Base-by-base conservation (phyloP, 2,888 invertebrate genomes). In the Leucozona laternaria region DNA sequence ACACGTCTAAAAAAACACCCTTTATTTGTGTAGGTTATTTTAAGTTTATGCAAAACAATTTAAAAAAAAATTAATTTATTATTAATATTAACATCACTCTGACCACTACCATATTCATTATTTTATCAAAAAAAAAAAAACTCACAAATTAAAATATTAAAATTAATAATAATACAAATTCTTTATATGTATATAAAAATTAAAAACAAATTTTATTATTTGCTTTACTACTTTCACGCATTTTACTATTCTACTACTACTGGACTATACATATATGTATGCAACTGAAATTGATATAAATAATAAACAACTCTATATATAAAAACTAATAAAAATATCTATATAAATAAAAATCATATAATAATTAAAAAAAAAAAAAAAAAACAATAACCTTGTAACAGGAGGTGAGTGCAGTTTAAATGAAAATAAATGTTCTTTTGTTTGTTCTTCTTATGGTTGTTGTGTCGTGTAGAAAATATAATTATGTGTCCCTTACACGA, bases 161-260 rank as follows among this genome's bases (percentile, higher is more conserved):
- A n/a, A n/a, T n/a, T n/a, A n/a, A n/a, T n/a, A n/a, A n/a, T n/a
- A n/a, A n/a, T n/a, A n/a, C n/a, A n/a, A n/a, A n/a, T n/a, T n/a
- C n/a, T n/a, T n/a, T n/a, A n/a, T n/a, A n/a, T n/a, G n/a, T n/a
- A n/a, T n/a, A n/a, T n/a, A n/a, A n/a, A n/a, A n/a, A 73, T 73
- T 17, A 37, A 50, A 68, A 43, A 22, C 34, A 58, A 48, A 73
- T 28, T 45, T 58, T 2, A 55, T 45, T 73, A 82, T 53, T 66
- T 86, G 86, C 86, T 86, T 86, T 86, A 78, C 82, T 86, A 82
- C 82, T 86, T 82, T 86, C 86, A 86, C 86, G 86, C 82, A 78
- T 45, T 50, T 40, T 75, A 79, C 86, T 82, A 79, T 76, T 86
- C 86, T 82, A 75, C 86, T 82, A 82, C 86, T 82, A 75, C 86